Percentiles rank a stretch among this genome's conserved stretches.
These are phyloP conservation scores for Pristionchus fissidentatus DNA, from an alignment of 2,888 invertebrate genomes.

Conservation along the genomic window DNA sequence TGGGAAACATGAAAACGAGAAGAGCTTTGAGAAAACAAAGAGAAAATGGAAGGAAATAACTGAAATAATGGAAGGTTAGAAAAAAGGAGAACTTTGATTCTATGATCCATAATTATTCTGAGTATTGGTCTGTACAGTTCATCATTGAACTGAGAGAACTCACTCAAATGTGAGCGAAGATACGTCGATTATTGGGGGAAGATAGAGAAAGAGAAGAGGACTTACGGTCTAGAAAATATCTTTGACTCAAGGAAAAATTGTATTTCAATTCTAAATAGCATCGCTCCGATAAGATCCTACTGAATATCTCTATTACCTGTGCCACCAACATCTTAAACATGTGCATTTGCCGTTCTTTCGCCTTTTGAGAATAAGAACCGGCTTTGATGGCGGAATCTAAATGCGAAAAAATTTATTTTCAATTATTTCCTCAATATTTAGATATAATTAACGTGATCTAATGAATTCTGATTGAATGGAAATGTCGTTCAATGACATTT, in stretches of 20 bases:
- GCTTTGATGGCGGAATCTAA: not conserved
- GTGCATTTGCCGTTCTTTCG: not conserved
- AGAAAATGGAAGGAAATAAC: constrained; percentile 5
- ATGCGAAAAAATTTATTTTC: not conserved
- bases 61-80: not conserved
- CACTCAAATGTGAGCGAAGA: not conserved
- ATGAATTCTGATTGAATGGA: no score
- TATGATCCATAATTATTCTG: no score
- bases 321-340: not conserved
- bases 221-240: constrained; percentile 4
- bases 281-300: not conserved
- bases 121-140: no score
- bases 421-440: not conserved
- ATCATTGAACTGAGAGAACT: not conserved
- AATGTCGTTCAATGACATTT: no score
- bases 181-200: constrained; percentile 36
- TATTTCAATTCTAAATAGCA: no score
- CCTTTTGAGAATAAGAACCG: not conserved
- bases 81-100: no score
- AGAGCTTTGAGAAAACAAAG: constrained; percentile 31
- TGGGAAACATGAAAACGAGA: constrained; percentile 40
- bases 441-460: no score
- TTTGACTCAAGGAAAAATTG: not conserved
- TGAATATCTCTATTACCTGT: not conserved
- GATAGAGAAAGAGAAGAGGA: constrained; percentile 17